phyloP scores from a whole-genome alignment of 2,888 invertebrate genomes.

The Drosophila cognata region DNA sequence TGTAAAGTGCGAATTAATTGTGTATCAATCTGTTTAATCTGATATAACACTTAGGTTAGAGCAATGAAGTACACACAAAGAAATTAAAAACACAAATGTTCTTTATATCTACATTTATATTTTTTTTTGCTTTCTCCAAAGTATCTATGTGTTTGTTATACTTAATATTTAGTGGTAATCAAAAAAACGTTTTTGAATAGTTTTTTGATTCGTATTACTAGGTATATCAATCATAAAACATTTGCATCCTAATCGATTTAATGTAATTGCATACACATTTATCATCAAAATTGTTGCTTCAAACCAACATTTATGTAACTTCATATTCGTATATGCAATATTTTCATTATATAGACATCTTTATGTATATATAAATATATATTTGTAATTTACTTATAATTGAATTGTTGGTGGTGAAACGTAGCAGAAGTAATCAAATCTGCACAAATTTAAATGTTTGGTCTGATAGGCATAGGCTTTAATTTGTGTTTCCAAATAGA shows the following conservation, averaged over 20 bases:
- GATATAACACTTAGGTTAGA: not conserved
- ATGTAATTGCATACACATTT: slow-evolving; percentile 42
- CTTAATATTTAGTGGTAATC: slow-evolving; percentile 63
- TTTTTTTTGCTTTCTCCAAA: slow-evolving; percentile 65
- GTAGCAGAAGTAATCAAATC: slow-evolving; percentile 23
- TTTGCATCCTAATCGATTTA: slow-evolving; percentile 35
- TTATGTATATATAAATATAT: slow-evolving; percentile 14
- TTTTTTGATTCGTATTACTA: slow-evolving; percentile 54
- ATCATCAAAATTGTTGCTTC: slow-evolving; percentile 35
- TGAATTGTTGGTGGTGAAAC: slow-evolving; percentile 50
- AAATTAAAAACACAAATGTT: slow-evolving; percentile 9
- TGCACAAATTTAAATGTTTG: slow-evolving; percentile 26
- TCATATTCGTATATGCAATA: slow-evolving; percentile 34
- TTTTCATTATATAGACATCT: slow-evolving; percentile 30
- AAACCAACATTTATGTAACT: slow-evolving; percentile 48
- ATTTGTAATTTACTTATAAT: slow-evolving; percentile 29
- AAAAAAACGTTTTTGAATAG: slow-evolving; percentile 52
- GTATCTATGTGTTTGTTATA: slow-evolving; percentile 44
- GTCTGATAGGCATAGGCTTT: slow-evolving; percentile 31
- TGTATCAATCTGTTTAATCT: slow-evolving; percentile 9
- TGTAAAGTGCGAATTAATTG: slow-evolving; percentile 11
- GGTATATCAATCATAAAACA: slow-evolving; percentile 64
- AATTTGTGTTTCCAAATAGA: slow-evolving; percentile 9
- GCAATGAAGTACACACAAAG: slow-evolving; percentile 15
- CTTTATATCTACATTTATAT: slow-evolving; percentile 72